These are phyloP conservation scores for Halictus rubicundus DNA, from an alignment of 1,140 invertebrate genomes.

Conservation along the genomic window DNA sequence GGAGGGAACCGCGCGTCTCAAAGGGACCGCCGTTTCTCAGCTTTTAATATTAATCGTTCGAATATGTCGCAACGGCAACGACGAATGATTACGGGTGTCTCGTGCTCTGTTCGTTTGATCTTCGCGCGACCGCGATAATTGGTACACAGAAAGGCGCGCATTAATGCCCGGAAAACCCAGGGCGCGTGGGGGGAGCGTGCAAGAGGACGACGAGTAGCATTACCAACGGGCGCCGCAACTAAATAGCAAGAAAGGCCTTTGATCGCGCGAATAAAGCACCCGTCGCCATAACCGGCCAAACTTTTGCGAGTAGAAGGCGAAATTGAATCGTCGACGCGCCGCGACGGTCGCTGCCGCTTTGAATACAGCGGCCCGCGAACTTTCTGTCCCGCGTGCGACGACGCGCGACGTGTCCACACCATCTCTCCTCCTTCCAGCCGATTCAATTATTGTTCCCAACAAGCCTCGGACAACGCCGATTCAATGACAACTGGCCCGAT, in stretches of 20 bases:
- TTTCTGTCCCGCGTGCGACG: not conserved
- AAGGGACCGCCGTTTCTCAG: not conserved
- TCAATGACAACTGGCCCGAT: not conserved
- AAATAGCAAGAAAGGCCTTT: slow-evolving; percentile 40
- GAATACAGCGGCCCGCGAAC: not conserved
- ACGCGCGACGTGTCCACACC: too few relatives aligned
- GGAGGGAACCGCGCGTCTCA: not conserved
- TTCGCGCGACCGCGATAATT: slow-evolving; percentile 22
- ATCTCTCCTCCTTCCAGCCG: not conserved
- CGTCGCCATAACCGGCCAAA: not conserved
- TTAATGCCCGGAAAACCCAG: slow-evolving; percentile 25
- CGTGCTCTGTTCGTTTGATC: slow-evolving; percentile 22
- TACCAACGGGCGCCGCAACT: slow-evolving; percentile 17
- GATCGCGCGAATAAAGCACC: slow-evolving; percentile 23
- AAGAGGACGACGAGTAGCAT: slow-evolving; percentile 11
- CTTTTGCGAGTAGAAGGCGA: not conserved
- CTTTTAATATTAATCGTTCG: slow-evolving; percentile 19
- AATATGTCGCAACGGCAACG: not conserved
- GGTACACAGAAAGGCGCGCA: slow-evolving; percentile 20
- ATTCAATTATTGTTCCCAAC: not conserved
- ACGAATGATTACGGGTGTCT: slow-evolving; percentile 21
- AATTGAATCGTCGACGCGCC: not conserved
- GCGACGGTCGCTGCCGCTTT: not conserved
- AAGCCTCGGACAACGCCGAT: too few relatives aligned
- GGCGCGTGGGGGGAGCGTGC: not conserved